A percentile compares a stretch with the other conserved stretches of the same genome.
Evolutionary conservation across 2,888 invertebrate species (phyloP).

Genomic region (Tiphia femorata): DNA sequence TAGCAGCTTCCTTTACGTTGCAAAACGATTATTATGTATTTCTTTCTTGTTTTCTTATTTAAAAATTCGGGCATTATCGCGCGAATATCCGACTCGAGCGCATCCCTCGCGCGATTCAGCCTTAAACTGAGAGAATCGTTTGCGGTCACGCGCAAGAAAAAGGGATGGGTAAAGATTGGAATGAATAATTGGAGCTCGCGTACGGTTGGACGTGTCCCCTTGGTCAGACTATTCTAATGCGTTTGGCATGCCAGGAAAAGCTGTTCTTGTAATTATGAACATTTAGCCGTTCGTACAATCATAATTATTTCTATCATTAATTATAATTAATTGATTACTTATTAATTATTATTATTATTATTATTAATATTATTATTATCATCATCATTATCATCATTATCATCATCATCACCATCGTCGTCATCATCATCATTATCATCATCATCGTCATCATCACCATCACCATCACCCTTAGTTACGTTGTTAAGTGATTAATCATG

Average conservation of each 20-base stretch:
- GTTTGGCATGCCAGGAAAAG: conserved; percentile 52
- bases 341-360: conserved; percentile 44
- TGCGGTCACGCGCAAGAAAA: conserved; percentile 23
- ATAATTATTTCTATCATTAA: conserved; percentile 43
- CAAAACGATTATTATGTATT: no score
- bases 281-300: conserved; percentile 56
- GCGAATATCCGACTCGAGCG: conserved; percentile 22
- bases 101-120: conserved; percentile 36
- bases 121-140: conserved; percentile 45
- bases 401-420: conserved; percentile 47
- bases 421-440: conserved; percentile 58
- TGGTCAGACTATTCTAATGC: conserved; percentile 39
- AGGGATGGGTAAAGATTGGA: conserved; percentile 20
- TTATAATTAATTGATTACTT: conserved; percentile 32
- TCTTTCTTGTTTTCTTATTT: conserved; percentile 3
- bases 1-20: no score
- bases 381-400: conserved; percentile 45
- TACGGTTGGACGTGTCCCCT: conserved; percentile 37
- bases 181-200: conserved; percentile 19
- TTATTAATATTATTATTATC: conserved; percentile 50
- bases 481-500: conserved; percentile 68
- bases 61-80: no score
- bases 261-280: conserved; percentile 62
- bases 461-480: conserved; percentile 63
- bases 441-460: no score